These are phyloP conservation scores for Dendrocopos noguchii DNA, from an alignment of 2,113 vertebrate genomes.

Conservation along the genomic window DNA sequence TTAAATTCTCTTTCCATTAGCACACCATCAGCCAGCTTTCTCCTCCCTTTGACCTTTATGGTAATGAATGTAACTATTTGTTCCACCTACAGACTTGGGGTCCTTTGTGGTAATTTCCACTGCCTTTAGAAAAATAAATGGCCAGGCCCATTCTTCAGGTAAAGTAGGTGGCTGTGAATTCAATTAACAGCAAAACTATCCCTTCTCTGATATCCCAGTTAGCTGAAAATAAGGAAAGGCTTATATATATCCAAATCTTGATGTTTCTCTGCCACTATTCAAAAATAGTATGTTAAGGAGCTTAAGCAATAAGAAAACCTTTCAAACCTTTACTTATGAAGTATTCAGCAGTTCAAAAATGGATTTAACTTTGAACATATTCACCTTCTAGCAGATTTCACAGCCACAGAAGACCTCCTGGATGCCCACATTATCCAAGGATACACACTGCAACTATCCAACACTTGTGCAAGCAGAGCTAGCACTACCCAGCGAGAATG, in stretches of 20 bases:
- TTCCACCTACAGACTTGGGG: background rate
- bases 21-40: background rate
- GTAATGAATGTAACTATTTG: background rate
- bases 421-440: background rate
- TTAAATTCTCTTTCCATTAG: background rate
- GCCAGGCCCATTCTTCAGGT: no score
- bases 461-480: conserved; percentile 6
- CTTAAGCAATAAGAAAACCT: background rate
- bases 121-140: background rate
- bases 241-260: background rate
- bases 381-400: background rate
- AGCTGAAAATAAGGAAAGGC: background rate
- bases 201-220: background rate
- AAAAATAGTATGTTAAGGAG: background rate
- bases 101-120: background rate
- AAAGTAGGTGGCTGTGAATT: background rate
- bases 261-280: background rate
- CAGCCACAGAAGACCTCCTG: background rate
- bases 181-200: background rate
- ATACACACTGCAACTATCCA: background rate
- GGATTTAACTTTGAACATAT: background rate
- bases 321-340: background rate
- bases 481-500: background rate
- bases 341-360: background rate
- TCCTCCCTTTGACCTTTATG: background rate